Evolutionary conservation across 2,888 invertebrate species (phyloP), one percentile per base, ranked within the genome.

Genomic region (Drosophila kuntzei): DNA sequence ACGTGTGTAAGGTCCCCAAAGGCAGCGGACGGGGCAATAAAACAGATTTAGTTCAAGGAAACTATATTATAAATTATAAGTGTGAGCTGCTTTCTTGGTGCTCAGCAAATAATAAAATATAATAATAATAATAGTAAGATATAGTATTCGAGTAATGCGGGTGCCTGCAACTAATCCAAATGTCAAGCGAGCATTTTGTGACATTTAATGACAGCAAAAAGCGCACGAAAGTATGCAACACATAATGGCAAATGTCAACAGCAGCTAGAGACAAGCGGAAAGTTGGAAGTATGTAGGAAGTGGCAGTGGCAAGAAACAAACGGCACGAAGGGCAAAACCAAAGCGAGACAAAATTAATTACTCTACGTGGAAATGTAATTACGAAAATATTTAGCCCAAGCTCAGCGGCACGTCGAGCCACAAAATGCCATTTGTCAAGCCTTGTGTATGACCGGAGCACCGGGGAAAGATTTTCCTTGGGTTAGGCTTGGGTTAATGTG

Each of bases 291-390:
- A 27, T 8, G 43, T 22, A 7, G 25, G 29, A 7, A 32, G 55
- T 34, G 41, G 41, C 11, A 29, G 36, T 11, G 12, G 14, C 5
- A 6, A 16, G 27, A 32, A 47, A 29, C 29, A 32, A 18, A 44
- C 43, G 46, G 14, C 12, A 51, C 43, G 6, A 60, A 64, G 51
- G 62, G 54, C 63, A 60, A 75, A 75, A 71, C 78, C 83, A 82
- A 78, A 86, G 89, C 80, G 80, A 89, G 90, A 91, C 89, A 90
- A 91, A 90, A 90, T 91, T 90, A 91, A 90, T 91, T 90, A 90
- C 90, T 90, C 90, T 89, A 87, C 86, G 89, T 89, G 90, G 88
- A 90, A 91, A 90, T 90, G 90, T 90, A 90, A 90, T 90, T 90
- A 91, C 89, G 89, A 90, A 90, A 90, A 90, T 90, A 91, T 90